Base-by-base conservation (phyloP, 1,140 invertebrate species). In the Eumaeus atala region DNA sequence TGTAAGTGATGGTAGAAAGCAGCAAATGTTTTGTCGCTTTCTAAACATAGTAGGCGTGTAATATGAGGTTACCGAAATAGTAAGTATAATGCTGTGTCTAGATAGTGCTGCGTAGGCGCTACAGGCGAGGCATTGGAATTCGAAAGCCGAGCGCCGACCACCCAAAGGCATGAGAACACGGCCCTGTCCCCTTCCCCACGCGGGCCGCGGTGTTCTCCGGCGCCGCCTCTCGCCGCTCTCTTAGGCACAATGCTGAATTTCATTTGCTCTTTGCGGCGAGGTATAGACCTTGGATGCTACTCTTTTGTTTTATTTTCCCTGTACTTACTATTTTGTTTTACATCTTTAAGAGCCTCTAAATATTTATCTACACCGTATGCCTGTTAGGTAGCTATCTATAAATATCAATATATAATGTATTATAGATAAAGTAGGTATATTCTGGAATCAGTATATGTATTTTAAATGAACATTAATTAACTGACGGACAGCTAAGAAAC, bases 81-180 rank as follows among this genome's bases (percentile, higher is more conserved):
- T 44, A 16, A 44, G 40, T 17, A 44, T 44, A 17, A 44, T 44
- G 14, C 40, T 3, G 40, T 33, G 48, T 54, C 36, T 38, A 17
- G 52, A 49, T 78, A 75, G 77, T 71, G 70, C 72, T 79, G 81
- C 83, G 81, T 86, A 86, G 81, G 83, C 81, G 78, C 76, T 81
- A 74, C 71, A 77, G 77, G 74, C 77, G 69, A 77, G 68, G 72
- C 77, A 78, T 77, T 79, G 81, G 83, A 87, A 87, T 87, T 84
- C 70, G 79, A 84, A 83, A 84, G 83, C 83, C 74, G 77, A 81
- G 72, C 79, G 78, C 67, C 72, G 83, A 84, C 83, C 83, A 84
- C 83, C 83, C 81, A 84, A 77, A 83, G 78, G 77, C 81, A 81
- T 84, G 83, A 80, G 78, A 84, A 83, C 76, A 67, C 57, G 67